Percentiles rank a stretch among this genome's conserved stretches.
phyloP scores from a whole-genome alignment of 2,797 vertebrate species.

The Hybognathus amarus region DNA sequence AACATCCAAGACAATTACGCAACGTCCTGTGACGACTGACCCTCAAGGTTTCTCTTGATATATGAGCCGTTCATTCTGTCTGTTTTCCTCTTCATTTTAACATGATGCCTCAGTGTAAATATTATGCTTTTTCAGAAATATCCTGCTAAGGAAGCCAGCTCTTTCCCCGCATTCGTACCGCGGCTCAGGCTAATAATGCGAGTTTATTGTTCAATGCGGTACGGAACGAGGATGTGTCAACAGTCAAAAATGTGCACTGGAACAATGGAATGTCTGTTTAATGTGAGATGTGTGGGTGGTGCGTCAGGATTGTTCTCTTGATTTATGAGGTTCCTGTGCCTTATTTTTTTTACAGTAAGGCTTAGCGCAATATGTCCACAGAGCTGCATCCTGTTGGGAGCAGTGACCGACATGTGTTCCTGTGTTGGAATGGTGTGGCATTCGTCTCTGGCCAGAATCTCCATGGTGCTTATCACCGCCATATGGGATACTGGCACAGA shows the following conservation, averaged over 20 bases:
- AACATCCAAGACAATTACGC: slow-evolving; percentile 10
- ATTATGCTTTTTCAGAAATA: slow-evolving; percentile 38
- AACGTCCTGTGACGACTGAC: slow-evolving; percentile 16
- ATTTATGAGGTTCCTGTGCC: slow-evolving; percentile 62
- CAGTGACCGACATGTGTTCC: slow-evolving; percentile 66
- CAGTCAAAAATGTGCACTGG: slow-evolving; percentile 52
- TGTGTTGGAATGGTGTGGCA: slow-evolving; percentile 62
- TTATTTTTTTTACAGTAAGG: slow-evolving; percentile 54
- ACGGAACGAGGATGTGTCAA: slow-evolving; percentile 56
- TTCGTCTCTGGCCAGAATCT: slow-evolving; percentile 62
- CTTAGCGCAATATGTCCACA: slow-evolving; percentile 60
- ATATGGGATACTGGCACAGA: slow-evolving; percentile 71
- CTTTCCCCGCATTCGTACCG: slow-evolving; percentile 17
- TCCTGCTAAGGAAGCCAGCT: slow-evolving; percentile 25
- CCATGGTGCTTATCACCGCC: slow-evolving; percentile 69
- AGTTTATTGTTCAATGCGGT: slow-evolving; percentile 52
- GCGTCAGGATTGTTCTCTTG: slow-evolving; percentile 58
- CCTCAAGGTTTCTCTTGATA: slow-evolving; percentile 22
- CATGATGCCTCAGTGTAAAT: slow-evolving; percentile 16
- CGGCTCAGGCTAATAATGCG: slow-evolving; percentile 51
- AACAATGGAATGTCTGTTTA: slow-evolving; percentile 65
- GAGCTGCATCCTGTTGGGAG: slow-evolving; percentile 59
- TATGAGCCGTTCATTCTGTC: slow-evolving; percentile 28
- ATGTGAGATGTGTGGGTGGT: slow-evolving; percentile 61
- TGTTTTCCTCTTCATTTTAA: slow-evolving; percentile 34